A percentile compares a stretch with the other conserved stretches of the same genome.
Conservation (phyloP, 92 coral and sea anemone genomes). For the Galaxea fascicularis region DNA sequence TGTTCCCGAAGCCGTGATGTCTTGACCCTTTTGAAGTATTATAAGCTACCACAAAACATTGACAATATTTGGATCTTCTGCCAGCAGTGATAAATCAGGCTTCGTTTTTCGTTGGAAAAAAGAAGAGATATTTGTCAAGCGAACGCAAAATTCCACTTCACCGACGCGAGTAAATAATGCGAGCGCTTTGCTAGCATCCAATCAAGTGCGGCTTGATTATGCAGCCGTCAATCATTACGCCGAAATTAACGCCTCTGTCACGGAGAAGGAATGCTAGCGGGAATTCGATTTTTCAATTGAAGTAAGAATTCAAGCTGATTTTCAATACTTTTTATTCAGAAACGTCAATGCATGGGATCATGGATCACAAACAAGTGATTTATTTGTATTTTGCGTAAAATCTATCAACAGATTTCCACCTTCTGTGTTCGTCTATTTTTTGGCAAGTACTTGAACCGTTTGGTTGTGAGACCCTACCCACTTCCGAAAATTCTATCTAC, state of each 20-base stretch:
- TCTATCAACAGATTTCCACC: conserved; percentile 14
- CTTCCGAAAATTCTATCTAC: conserved; percentile 38
- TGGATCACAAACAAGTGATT: not conserved
- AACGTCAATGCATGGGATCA: conserved; percentile 22
- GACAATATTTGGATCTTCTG: conserved; percentile 4
- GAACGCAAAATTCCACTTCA: conserved; percentile 37
- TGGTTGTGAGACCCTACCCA: conserved; percentile 34
- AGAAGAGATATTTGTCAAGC: conserved; percentile 10
- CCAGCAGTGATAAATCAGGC: not conserved
- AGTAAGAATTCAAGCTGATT: conserved; percentile 40
- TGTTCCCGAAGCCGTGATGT: conserved; percentile 36
- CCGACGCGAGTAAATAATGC: conserved; percentile 55
- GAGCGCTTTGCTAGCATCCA: conserved; percentile 54
- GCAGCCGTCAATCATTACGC: conserved; percentile 79
- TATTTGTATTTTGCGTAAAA: not conserved
- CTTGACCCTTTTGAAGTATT: conserved; percentile 24
- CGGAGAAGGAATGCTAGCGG: conserved; percentile 71
- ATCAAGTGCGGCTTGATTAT: conserved; percentile 66
- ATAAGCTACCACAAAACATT: conserved; percentile 18
- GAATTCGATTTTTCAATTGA: conserved; percentile 21
- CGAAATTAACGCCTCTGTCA: conserved; percentile 76
- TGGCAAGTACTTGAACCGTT: conserved; percentile 27
- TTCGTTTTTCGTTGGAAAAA: conserved; percentile 13
- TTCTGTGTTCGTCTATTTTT: not conserved
- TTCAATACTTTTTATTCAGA: conserved; percentile 5